phyloP scores from a whole-genome alignment of 2,113 vertebrate species.

The Anolis carolinensis region DNA sequence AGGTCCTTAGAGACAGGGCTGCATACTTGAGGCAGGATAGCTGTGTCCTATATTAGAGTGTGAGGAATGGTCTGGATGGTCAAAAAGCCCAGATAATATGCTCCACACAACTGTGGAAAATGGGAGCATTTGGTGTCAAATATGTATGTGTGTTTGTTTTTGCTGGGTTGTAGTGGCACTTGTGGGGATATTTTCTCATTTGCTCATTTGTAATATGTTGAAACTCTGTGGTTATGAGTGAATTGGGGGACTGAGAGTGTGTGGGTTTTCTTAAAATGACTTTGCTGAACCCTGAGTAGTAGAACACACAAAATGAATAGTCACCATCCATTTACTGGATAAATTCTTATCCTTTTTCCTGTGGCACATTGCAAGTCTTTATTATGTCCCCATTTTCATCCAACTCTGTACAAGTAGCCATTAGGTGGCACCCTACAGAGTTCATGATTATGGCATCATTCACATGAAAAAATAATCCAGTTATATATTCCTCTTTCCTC shows the following conservation, averaged over 20 bases:
- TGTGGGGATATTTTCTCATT: too few relatives aligned
- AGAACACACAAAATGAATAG: neutral
- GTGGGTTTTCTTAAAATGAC: neutral
- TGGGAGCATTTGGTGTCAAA: too few relatives aligned
- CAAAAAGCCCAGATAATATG: too few relatives aligned
- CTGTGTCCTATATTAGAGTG: neutral
- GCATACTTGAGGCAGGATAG: neutral
- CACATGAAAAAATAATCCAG: neutral
- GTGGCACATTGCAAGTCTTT: neutral
- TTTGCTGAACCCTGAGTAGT: neutral
- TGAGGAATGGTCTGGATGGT: neutral
- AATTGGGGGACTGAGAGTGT: neutral
- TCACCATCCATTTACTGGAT: neutral
- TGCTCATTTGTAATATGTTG: too few relatives aligned
- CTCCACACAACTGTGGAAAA: too few relatives aligned
- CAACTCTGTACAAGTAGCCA: neutral
- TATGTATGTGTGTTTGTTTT: too few relatives aligned
- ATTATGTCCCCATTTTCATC: neutral
- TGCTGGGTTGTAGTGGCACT: too few relatives aligned
- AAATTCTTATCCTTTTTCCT: neutral
- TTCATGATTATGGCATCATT: neutral
- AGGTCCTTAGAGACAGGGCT: neutral
- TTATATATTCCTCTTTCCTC: neutral
- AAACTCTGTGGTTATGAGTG: too few relatives aligned
- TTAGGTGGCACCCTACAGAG: neutral